Conservation (phyloP, 2,888 invertebrate species). For the Epirrhoe alternata region DNA sequence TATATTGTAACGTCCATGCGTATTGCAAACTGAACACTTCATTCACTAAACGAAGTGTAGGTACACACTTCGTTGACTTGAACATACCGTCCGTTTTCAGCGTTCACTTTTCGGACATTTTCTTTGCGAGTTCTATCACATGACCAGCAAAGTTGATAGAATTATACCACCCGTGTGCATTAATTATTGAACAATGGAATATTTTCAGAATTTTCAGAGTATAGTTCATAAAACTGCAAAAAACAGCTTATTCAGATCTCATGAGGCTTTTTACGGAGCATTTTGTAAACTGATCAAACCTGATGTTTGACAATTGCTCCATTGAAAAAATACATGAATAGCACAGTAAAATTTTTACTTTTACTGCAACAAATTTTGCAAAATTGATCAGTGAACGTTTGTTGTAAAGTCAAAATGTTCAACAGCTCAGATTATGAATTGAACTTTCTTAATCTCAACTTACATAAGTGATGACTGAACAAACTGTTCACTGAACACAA, state of each 20-base stretch:
- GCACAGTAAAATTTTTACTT: no score
- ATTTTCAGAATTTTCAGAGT: not conserved
- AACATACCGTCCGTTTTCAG: not conserved
- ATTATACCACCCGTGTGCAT: not conserved
- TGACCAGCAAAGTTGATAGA: not conserved
- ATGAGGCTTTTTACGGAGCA: no score
- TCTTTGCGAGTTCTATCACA: not conserved
- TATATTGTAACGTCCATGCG: constrained; percentile 42
- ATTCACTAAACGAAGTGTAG: constrained; percentile 17
- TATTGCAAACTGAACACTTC: constrained; percentile 11
- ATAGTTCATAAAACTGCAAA: not conserved
- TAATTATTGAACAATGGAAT: not conserved
- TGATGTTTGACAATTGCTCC: no score
- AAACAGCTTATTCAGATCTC: not conserved
- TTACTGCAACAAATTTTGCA: no score
- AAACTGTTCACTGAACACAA: constrained; percentile 7
- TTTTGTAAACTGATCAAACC: no score
- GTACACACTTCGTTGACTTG: constrained; percentile 25
- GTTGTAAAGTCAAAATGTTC: not conserved
- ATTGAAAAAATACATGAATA: no score
- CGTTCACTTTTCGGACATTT: not conserved
- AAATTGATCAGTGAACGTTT: no score
- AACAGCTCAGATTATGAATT: not conserved
- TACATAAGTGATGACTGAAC: not conserved
- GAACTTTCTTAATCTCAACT: not conserved